Base-by-base conservation (phyloP, 1,140 invertebrate species). In the Apocrypta bakeri region DNA sequence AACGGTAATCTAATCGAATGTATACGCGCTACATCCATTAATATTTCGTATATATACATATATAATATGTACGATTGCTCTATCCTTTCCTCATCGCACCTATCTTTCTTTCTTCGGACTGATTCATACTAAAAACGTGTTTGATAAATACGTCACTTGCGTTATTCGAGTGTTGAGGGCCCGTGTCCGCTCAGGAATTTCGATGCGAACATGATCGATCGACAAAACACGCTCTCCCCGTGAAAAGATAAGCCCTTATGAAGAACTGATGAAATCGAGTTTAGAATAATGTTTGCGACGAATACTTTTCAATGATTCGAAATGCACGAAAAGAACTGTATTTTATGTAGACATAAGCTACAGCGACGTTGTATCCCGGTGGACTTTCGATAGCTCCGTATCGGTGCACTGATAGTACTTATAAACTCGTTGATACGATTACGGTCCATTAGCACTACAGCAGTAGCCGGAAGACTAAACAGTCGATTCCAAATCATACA, bases 391-490 rank as follows among this genome's bases (percentile, higher is more conserved):
- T 88, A 90, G 75, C 64, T 29, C 56, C 79, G 84, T 89, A 90
- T 91, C 90, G 88, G 72, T 84, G 87, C 82, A 83, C 64, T 88
- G 90, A 91, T 90, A 90, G 90, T 83, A 29, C 71, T n/a, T n/a
- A n/a, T n/a, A n/a, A n/a, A n/a, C n/a, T 80, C 0, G 17, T 82
- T 33, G 90, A 91, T 91, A 89, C 86, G 88, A 87, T 90, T 82
- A 89, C 87, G 89, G 86, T 87, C 87, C 86, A 86, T n/a, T n/a
- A n/a, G n/a, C n/a, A 9, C 33, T 75, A 68, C 25, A 1, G 64
- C 64, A 27, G 64, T 64, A 66, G 73, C 69, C 84, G 87, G 87
- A 90, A 91, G 90, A 91, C 89, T 88, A 90, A 90, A 91, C 90
- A 90, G 77, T 79, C 64, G 27, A 48, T 48, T 40, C 64, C 72